These are phyloP conservation scores for Cyprinella venusta DNA, from an alignment of 2,797 vertebrate genomes.

Conservation along the genomic window DNA sequence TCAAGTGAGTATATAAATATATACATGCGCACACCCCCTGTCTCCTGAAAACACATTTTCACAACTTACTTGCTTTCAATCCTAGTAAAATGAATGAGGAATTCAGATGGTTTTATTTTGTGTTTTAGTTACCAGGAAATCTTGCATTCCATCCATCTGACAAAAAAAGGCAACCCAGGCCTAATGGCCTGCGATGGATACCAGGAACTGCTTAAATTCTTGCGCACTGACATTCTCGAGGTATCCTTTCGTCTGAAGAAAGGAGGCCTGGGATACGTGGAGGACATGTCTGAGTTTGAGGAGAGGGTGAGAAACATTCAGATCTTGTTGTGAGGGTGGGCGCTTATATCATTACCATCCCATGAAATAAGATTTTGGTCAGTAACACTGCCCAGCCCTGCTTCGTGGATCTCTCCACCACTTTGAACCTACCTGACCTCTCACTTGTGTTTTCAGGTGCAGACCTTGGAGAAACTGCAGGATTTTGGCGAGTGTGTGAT, in stretches of 20 bases:
- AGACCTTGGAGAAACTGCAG: slow-evolving; percentile 85
- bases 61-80: not conserved
- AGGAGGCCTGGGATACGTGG: slow-evolving; percentile 93
- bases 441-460: slow-evolving; percentile 75
- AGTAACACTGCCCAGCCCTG: not conserved
- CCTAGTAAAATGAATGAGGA: not conserved
- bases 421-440: slow-evolving; percentile 2
- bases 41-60: not conserved
- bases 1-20: slow-evolving; percentile 74
- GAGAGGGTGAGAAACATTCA: slow-evolving; percentile 74
- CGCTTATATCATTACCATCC: not conserved
- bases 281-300: slow-evolving; percentile 84
- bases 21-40: not conserved
- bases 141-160: slow-evolving; percentile 89
- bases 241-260: slow-evolving; percentile 93
- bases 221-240: slow-evolving; percentile 93
- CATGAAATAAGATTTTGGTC: not conserved
- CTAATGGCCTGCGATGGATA: slow-evolving; percentile 89
- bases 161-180: slow-evolving; percentile 85
- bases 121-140: slow-evolving; percentile 89
- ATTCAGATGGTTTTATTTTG: not conserved
- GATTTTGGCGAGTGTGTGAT: slow-evolving; percentile 95
- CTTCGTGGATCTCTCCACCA: not conserved
- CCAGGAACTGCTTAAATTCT: slow-evolving; percentile 88
- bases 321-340: not conserved